Conservation (phyloP, 2,888 invertebrate genomes). For the Pseudolycoriella hygida region DNA sequence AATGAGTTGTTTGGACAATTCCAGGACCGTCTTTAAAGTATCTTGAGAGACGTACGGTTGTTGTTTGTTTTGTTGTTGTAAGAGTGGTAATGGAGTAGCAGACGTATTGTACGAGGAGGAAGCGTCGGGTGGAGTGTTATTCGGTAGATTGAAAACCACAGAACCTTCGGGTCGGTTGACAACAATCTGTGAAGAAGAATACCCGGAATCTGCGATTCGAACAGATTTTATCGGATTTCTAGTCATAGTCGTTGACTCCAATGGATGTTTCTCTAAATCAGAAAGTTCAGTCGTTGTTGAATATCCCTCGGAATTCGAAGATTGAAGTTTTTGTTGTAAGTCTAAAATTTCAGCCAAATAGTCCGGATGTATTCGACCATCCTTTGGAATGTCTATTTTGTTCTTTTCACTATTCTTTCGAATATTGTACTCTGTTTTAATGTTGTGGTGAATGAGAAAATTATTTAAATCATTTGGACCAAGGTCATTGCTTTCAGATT, state of each 20-base stretch:
- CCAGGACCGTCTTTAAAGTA: conserved; percentile 26
- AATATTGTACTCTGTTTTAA: conserved; percentile 21
- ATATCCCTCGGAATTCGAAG: conserved; percentile 2
- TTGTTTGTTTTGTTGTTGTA: conserved; percentile 7
- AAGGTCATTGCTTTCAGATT: conserved; percentile 14
- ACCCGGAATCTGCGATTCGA: conserved; percentile 14
- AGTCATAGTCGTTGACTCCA: conserved; percentile 21
- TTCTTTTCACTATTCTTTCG: conserved; percentile 6
- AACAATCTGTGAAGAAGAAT: conserved; percentile 27
- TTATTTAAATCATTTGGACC: conserved; percentile 27
- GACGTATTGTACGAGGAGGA: neutral
- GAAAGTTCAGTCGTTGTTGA: conserved; percentile 2
- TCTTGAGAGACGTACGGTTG: conserved; percentile 27
- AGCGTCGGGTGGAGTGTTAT: conserved; percentile 8
- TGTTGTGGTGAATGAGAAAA: conserved; percentile 26
- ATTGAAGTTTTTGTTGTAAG: conserved; percentile 10
- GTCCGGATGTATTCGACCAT: conserved; percentile 12
- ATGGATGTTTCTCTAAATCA: conserved; percentile 12
- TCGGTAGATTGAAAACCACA: conserved; percentile 22
- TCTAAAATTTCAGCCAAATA: conserved; percentile 10
- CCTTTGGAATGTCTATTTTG: conserved; percentile 7
- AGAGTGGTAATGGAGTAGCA: neutral
- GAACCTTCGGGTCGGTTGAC: conserved; percentile 28
- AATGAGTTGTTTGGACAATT: conserved; percentile 28
- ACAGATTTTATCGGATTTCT: conserved; percentile 13